Evolutionary conservation across 2,888 invertebrate genomes (phyloP).

Genomic region (Atethmia centrago): DNA sequence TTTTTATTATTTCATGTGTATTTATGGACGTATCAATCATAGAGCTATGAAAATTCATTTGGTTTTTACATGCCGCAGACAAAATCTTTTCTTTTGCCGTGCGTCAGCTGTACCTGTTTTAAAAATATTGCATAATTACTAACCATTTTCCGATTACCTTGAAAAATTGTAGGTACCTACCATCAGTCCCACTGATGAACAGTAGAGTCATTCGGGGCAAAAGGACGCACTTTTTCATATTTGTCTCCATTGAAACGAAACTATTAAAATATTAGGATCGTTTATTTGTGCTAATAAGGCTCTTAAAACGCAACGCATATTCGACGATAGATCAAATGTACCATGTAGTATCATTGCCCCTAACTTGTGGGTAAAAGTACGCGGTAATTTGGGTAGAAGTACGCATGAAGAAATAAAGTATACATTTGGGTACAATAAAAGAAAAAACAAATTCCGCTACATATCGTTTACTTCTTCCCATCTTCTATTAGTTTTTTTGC

Average conservation of each 20-base stretch:
- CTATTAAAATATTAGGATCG: background rate
- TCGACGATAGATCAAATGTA: background rate
- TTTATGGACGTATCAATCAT: slow-evolving; percentile 1
- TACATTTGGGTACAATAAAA: no score
- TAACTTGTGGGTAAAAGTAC: background rate
- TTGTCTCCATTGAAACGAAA: background rate
- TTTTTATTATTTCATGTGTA: slow-evolving; percentile 25
- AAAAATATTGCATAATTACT: background rate
- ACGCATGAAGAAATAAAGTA: no score
- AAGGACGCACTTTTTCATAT: background rate
- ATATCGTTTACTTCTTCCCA: no score
- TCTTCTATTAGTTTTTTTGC: no score
- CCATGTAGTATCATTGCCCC: background rate
- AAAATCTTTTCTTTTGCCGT: background rate
- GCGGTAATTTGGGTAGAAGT: background rate
- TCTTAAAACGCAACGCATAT: background rate
- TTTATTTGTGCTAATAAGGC: background rate
- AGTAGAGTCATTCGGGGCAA: background rate
- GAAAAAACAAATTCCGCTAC: no score
- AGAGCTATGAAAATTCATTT: background rate
- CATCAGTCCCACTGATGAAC: background rate
- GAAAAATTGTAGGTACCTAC: background rate
- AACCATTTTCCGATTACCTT: background rate
- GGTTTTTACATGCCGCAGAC: background rate
- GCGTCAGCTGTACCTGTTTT: background rate